Evolutionary conservation across 2,888 invertebrate species (phyloP), one percentile per base, ranked within the genome.

Genomic region (Timema cristinae): DNA sequence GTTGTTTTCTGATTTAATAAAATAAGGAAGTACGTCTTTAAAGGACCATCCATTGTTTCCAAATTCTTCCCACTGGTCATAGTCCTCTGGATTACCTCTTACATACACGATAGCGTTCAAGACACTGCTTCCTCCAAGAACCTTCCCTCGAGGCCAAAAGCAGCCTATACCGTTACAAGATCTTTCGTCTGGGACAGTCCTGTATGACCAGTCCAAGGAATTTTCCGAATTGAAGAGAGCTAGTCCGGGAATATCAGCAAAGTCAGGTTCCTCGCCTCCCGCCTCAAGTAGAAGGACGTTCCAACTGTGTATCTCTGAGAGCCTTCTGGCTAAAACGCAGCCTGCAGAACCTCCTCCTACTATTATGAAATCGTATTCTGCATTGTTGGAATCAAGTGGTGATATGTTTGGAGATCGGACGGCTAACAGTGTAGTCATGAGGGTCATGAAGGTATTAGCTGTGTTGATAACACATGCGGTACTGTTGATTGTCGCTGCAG

Each of bases 1-100:
- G 63, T 63, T 63, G 63, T 63, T 8, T n/a, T 63, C 63, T 48
- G 11, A 63, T 48, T 63, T 63, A 32, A 47, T 63, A 32, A 63
- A 63, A 48, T 63, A 63, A 13, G 10, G 32, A 13, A 63, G 63
- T 10, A 63, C 63, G 10, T 63, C 32, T 7, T 32, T 9, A n/a
- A 47, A 32, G 63, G 47, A 2, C 63, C 63, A 63, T 7, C 63
- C 63, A 11, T 32, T 32, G 63, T 63, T 63, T 10, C 63, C 63
- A 7, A 63, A 48, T 2, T 32, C 11, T n/a, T 63, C 16, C 63
- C 63, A 63, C 11, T 11, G 63, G 47, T 63, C 63, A 48, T 32
- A 63, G 63, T 63, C 63, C 6, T 9, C 32, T 7, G 7, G 32
- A 48, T 63, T 63, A 10, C 63, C 63, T 13, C 63, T n/a, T 13